These are phyloP conservation scores for Sphyrna mokarran DNA, from an alignment of 2,113 vertebrate species.

Conservation along the genomic window DNA sequence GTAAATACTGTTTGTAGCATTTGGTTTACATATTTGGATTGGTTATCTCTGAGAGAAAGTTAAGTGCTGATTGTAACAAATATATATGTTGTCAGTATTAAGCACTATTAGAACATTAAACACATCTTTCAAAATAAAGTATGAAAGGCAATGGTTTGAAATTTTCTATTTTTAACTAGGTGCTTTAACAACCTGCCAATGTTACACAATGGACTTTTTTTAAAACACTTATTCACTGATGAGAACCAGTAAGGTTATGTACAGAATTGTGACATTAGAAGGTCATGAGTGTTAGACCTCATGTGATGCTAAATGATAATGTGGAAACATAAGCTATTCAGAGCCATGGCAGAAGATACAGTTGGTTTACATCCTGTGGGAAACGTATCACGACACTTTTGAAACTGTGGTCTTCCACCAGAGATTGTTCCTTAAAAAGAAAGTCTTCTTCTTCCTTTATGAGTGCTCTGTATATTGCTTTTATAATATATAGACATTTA, in stretches of 20 bases:
- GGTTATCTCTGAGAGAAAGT: background rate
- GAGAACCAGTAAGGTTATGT: background rate
- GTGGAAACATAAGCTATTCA: background rate
- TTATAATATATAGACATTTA: background rate
- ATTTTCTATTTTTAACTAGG: background rate
- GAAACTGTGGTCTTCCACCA: slow-evolving; percentile 4
- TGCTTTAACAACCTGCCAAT: background rate
- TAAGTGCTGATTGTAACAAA: background rate
- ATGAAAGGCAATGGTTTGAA: background rate
- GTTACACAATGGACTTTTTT: background rate
- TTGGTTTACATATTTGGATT: background rate
- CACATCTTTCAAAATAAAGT: background rate
- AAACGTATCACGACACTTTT: background rate
- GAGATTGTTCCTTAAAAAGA: background rate
- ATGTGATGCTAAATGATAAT: background rate
- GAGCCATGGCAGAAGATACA: background rate
- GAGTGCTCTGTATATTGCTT: background rate
- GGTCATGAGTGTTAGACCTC: background rate
- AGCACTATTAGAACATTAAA: background rate
- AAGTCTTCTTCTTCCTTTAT: background rate
- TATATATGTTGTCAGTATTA: background rate
- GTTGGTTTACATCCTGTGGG: background rate
- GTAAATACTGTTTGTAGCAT: background rate
- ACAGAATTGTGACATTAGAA: background rate
- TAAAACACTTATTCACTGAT: background rate